Evolutionary conservation across 2,113 vertebrate species (phyloP), one percentile per base, ranked within the genome.

Genomic region (Leptobrachium leishanense): DNA sequence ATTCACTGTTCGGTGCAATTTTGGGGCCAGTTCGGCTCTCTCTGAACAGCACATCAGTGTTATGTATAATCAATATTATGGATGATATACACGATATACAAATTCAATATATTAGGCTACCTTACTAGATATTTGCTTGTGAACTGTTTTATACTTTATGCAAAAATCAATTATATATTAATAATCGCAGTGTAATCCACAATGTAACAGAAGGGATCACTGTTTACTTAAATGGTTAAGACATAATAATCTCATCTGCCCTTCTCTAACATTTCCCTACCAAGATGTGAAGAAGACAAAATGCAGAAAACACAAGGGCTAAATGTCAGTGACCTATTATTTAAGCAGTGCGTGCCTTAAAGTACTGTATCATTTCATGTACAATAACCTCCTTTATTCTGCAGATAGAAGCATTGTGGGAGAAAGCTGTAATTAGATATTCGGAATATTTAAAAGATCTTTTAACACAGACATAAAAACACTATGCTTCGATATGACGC

Each of bases 251-350:
- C 71, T 50, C 43, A 65, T 74, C 63, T 79, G 59, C 50, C 77
- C 46, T 79, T 74, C 72, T 55, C 11, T 79, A 55, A 79, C 62
- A 74, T 67, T 67, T 74, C 70, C 59, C 62, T 74, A 59, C 46
- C 50, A 68, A 44, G 20, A 65, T 46, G 40, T 79, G 71, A 69
- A 76, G 50, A 77, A 72, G 77, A 74, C 53, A 68, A 80, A 74
- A 73, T 66, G 40, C 71, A 43, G 77, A 80, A 80, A 80, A 80
- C 71, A 74, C 70, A 63, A 68, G 77, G 77, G 46, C 69, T 79
- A 72, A 68, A 59, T 80, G 77, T 80, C 77, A 80, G 77, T 80
- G 77, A 80, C 77, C 71, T 80, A 80, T 80, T 80, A 80, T 80
- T 80, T 80, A 80, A 74, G 70, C 77, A 74, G 70, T 68, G 71